Evolutionary conservation across 2,888 invertebrate species (phyloP).

Genomic region (Heteromyza rotundicornis): DNA sequence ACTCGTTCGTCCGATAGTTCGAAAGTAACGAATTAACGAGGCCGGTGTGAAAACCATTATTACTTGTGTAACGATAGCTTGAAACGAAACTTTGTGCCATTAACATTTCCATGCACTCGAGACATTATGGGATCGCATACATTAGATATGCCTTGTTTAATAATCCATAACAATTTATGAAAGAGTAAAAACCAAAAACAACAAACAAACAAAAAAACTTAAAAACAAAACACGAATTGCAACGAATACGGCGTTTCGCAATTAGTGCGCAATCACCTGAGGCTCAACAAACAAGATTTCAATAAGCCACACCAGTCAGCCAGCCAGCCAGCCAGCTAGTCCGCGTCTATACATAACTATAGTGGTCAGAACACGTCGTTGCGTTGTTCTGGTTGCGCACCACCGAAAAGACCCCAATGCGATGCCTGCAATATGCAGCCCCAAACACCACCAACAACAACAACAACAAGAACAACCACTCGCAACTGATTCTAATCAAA

Average conservation of each 20-base stretch:
- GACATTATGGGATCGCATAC: too few species aligned
- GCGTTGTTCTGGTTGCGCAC: too few species aligned
- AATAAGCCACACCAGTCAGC: constrained; percentile 39
- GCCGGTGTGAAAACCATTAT: too few species aligned
- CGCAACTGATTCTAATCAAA: constrained; percentile 53
- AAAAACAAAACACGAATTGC: neutral
- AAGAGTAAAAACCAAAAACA: neutral
- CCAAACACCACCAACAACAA: constrained; percentile 26
- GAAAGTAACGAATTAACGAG: too few species aligned
- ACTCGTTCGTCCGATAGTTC: too few species aligned
- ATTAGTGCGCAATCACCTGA: constrained; percentile 49
- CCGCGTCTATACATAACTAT: too few species aligned
- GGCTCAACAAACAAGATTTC: constrained; percentile 46
- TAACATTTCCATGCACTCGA: too few species aligned
- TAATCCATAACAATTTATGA: neutral
- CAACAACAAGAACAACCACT: constrained; percentile 17
- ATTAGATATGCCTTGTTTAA: neutral
- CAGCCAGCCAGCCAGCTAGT: neutral
- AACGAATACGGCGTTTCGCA: constrained; percentile 42
- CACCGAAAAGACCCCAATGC: neutral
- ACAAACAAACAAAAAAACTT: neutral
- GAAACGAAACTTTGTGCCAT: too few species aligned
- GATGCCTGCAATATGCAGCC: neutral
- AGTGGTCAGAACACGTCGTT: too few species aligned
- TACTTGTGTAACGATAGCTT: too few species aligned